Percentiles rank a stretch among this genome's conserved stretches.
Evolutionary conservation across 2,888 invertebrate genomes (phyloP).

Genomic region (Oxyteleia sp.): DNA sequence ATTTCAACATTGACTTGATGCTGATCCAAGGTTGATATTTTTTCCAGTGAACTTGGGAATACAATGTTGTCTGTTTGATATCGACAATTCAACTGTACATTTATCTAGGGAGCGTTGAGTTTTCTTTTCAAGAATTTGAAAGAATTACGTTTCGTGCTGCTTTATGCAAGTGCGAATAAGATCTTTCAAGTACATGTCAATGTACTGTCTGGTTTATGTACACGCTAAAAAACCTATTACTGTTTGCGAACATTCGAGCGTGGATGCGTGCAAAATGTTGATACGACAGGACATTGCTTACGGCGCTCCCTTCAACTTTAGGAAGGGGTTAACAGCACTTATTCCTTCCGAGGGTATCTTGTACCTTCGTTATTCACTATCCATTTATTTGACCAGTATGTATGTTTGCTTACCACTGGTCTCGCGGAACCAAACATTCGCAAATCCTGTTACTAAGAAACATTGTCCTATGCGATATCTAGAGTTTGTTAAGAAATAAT

Average conservation of each 20-base stretch:
- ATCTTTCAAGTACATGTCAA: constrained; percentile 34
- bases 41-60: neutral
- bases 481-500: constrained; percentile 11
- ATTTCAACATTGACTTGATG: no score
- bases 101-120: neutral
- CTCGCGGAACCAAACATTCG: constrained; percentile 83
- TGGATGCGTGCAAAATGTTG: constrained; percentile 79
- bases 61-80: constrained; percentile 11
- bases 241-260: constrained; percentile 60
- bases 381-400: constrained; percentile 83
- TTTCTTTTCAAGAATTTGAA: neutral
- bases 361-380: constrained; percentile 86
- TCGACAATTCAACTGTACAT: neutral
- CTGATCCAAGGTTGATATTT: no score
- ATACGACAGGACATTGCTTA: constrained; percentile 84
- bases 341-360: constrained; percentile 83
- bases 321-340: constrained; percentile 80
- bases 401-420: constrained; percentile 68
- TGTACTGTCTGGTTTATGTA: constrained; percentile 80
- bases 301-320: constrained; percentile 80
- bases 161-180: constrained; percentile 10
- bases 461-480: constrained; percentile 38
- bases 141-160: neutral
- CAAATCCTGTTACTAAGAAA: constrained; percentile 81
- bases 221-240: constrained; percentile 76